Evolutionary conservation across 1,140 invertebrate species (phyloP), one percentile per base, ranked within the genome.

Genomic region (Drosophila nebulosa): DNA sequence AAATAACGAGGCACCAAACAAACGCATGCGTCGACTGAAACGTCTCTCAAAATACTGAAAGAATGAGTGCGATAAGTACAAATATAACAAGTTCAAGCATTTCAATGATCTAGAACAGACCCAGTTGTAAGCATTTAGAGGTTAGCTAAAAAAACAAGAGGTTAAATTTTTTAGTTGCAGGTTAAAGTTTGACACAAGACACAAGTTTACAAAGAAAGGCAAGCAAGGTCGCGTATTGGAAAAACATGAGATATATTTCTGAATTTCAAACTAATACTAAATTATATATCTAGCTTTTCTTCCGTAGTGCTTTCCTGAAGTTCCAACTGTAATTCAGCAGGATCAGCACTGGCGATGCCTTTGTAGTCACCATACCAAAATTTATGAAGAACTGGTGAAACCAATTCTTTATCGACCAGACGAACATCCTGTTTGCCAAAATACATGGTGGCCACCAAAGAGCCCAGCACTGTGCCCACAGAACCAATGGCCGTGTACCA

Each of bases 11-110:
- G 96, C 96, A 24, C 95, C 96, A 78, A 97, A 93, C 0, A 96
- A 89, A 60, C 96, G 92, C 3, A 97, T 94, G 65, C 93, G 94
- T 67, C 94, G 94, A 80, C 96, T 93, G 73, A 96, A 97, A 79
- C 96, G 93, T 89, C 93, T 93, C 78, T 97, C 96, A 83, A 97
- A 93, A 88, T 98, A 98, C 95, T 97, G 93, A 71, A 90, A 90
- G 81, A 84, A 52, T 85, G 73, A 84, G 77, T 85, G 52, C 76
- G 80, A 32, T 85, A 67, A 84, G 64, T 77, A 79, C 14, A 50
- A 26, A 12, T 59, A 63, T 39, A 12, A 55, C 14, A 53, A 30
- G 16, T 9, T n/a, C 35, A 46, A 36, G 9, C 1, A 66, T 12
- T 30, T 21, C 9, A 42, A 32, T 32, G 22, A 58, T 30, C 36